A percentile compares a stretch with the other conserved stretches of the same genome.
These are phyloP conservation scores for Chaetodon trifascialis DNA, from an alignment of 2,113 vertebrate species.

Conservation along the genomic window DNA sequence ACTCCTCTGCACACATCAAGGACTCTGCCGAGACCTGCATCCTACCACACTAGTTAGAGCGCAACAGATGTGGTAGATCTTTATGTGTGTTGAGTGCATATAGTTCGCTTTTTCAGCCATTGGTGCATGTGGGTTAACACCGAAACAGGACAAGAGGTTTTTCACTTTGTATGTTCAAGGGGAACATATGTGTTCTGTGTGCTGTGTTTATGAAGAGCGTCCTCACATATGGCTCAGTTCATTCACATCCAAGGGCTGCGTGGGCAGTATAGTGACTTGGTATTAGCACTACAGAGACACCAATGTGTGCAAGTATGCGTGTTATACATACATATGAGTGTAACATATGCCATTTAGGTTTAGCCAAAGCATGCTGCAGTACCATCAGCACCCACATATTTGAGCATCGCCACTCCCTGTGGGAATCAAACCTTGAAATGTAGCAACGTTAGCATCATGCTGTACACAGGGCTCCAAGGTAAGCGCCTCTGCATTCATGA, in stretches of 20 bases:
- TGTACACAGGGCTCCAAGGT: not conserved
- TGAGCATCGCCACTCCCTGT: not conserved
- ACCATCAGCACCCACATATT: constrained; percentile 14
- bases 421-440: not conserved
- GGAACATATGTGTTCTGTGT: constrained; percentile 50
- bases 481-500: constrained; percentile 25
- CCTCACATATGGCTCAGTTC: constrained; percentile 66
- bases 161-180: constrained; percentile 19
- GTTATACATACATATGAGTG: constrained; percentile 61
- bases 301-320: constrained; percentile 47
- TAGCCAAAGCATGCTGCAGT: constrained; percentile 18
- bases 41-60: constrained; percentile 48
- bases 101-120: not conserved
- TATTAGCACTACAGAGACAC: constrained; percentile 54
- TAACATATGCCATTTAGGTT: constrained; percentile 57
- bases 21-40: constrained; percentile 68
- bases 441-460: not conserved
- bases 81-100: not conserved
- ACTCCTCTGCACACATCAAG: constrained; percentile 78
- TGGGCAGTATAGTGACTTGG: constrained; percentile 59
- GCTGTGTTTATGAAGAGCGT: constrained; percentile 35
- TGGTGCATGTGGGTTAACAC: not conserved
- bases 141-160: not conserved
- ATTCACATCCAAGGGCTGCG: constrained; percentile 62
- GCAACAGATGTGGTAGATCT: constrained; percentile 56